Conservation (phyloP, 2,113 vertebrate genomes). For the Sander lucioperca region DNA sequence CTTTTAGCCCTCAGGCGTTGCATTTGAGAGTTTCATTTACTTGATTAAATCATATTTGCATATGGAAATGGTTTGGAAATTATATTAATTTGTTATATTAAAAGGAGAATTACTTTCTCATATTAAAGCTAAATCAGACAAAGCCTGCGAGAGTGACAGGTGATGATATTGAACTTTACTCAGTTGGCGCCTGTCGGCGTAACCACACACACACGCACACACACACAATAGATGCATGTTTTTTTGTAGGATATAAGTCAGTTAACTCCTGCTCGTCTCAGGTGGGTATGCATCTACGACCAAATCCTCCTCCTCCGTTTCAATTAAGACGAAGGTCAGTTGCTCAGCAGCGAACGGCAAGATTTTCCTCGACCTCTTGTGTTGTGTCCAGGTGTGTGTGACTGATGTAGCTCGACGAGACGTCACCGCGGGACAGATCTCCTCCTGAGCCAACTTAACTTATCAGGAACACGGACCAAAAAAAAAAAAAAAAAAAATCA, state of each 20-base stretch:
- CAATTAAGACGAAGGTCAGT: constrained; percentile 26
- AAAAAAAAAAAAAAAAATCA: constrained; percentile 81
- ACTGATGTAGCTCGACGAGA: constrained; percentile 32
- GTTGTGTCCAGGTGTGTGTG: constrained; percentile 71
- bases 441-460: constrained; percentile 82
- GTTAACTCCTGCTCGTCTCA: constrained; percentile 15
- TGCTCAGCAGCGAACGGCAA: background rate
- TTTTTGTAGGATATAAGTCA: background rate
- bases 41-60: constrained; percentile 88
- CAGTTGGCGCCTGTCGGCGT: constrained; percentile 29
- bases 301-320: constrained; percentile 7
- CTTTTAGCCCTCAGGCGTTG: constrained; percentile 77
- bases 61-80: constrained; percentile 86
- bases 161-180: constrained; percentile 77
- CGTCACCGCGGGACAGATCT: constrained; percentile 59
- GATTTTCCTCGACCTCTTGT: constrained; percentile 1
- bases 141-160: constrained; percentile 67
- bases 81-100: constrained; percentile 84
- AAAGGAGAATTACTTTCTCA: constrained; percentile 80
- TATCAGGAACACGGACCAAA: constrained; percentile 75
- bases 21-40: constrained; percentile 81
- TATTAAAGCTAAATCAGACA: constrained; percentile 78
- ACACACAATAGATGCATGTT: background rate
- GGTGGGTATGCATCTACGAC: constrained; percentile 12
- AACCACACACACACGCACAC: background rate